Evolutionary conservation across 2,113 vertebrate genomes (phyloP).

Genomic region (Paedocypris sp.): DNA sequence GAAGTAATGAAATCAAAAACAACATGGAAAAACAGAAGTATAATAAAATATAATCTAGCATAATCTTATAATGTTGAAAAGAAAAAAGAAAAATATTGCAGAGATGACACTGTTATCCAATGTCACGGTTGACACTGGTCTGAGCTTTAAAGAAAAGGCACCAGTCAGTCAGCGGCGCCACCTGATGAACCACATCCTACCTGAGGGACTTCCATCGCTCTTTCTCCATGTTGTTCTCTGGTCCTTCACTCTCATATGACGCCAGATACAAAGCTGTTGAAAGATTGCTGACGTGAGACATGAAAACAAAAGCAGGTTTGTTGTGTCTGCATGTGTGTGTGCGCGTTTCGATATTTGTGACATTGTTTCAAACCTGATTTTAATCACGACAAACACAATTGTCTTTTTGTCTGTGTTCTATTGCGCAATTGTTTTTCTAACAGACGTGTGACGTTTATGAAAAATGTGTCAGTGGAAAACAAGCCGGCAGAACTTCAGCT

Average conservation of each 20-base stretch:
- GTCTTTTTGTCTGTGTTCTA: not conserved
- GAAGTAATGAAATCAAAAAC: too few relatives aligned
- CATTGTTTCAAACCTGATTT: conserved; percentile 3
- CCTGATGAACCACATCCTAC: conserved; percentile 41
- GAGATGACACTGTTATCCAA: too few relatives aligned
- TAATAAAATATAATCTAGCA: too few relatives aligned
- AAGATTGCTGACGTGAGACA: conserved; percentile 27
- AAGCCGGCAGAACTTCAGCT: not conserved
- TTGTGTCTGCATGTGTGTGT: not conserved
- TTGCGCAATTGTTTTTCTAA: not conserved
- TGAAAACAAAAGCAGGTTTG: conserved; percentile 3
- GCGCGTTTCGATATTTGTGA: not conserved
- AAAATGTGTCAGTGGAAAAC: not conserved
- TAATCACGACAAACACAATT: not conserved
- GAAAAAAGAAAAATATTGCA: too few relatives aligned
- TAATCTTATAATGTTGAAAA: too few relatives aligned
- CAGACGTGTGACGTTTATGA: not conserved
- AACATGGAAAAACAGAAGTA: too few relatives aligned
- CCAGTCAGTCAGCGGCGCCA: too few relatives aligned
- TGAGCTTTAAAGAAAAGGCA: too few relatives aligned
- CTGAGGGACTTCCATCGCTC: conserved; percentile 93
- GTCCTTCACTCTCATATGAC: conserved; percentile 87
- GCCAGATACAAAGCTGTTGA: conserved; percentile 80
- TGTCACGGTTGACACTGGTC: too few relatives aligned
- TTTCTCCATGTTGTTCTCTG: conserved; percentile 87